phyloP scores from a whole-genome alignment of 2,888 invertebrate genomes.

The Ecliptopera silaceata region DNA sequence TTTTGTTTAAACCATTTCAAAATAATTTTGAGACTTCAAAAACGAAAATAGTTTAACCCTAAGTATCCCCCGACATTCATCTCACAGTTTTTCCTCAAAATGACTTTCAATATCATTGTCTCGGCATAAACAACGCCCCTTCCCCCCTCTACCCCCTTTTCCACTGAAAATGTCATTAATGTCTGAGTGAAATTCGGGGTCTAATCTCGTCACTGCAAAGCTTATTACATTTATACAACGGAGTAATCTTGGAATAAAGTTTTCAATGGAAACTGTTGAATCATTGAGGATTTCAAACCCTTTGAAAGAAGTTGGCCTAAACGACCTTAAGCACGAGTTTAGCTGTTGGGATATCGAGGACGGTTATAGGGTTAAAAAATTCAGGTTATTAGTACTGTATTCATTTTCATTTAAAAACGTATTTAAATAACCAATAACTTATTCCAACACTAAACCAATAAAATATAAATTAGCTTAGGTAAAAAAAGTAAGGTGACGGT shows the following conservation, averaged over 20 bases:
- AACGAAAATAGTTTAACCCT: not conserved
- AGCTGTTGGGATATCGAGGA: no score
- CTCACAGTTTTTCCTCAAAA: slow-evolving; percentile 66
- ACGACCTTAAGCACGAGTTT: not conserved
- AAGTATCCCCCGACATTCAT: slow-evolving; percentile 24
- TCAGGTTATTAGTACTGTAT: not conserved
- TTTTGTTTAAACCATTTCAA: no score
- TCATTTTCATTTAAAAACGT: not conserved
- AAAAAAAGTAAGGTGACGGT: no score
- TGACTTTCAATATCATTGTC: slow-evolving; percentile 82
- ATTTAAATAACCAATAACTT: no score
- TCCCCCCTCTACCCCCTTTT: slow-evolving; percentile 50
- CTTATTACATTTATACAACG: slow-evolving; percentile 82
- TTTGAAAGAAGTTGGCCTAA: slow-evolving; percentile 68
- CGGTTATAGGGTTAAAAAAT: no score
- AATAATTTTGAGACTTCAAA: no score
- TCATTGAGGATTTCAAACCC: slow-evolving; percentile 80
- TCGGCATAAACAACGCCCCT: slow-evolving; percentile 65
- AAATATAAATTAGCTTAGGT: no score
- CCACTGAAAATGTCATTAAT: slow-evolving; percentile 82
- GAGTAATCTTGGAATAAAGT: slow-evolving; percentile 82
- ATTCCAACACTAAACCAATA: no score
- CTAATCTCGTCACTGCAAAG: slow-evolving; percentile 82
- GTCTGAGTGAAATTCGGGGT: slow-evolving; percentile 81
- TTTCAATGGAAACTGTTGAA: slow-evolving; percentile 80